Evolutionary conservation across 2,797 vertebrate species (phyloP).

Genomic region (Molossus alvarezi): DNA sequence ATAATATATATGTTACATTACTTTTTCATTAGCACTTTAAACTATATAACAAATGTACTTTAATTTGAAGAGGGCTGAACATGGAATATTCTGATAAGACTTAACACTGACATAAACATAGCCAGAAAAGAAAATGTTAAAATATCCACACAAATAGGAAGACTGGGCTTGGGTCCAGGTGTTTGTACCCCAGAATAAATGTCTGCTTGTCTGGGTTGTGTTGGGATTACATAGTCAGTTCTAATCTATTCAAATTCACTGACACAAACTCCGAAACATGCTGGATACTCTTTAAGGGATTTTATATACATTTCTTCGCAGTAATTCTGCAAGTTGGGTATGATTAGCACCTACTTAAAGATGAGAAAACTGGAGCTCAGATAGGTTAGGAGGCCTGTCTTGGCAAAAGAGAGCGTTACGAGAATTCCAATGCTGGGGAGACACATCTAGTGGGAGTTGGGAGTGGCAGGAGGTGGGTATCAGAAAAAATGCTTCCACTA

Average conservation of each 20-base stretch:
- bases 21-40: conserved; percentile 36
- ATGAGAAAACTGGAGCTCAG: conserved; percentile 9
- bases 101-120: neutral
- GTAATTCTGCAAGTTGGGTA: conserved; percentile 17
- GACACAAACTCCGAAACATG: conserved; percentile 18
- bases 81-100: conserved; percentile 60
- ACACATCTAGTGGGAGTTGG: neutral
- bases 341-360: neutral
- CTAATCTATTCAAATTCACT: conserved; percentile 38
- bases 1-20: neutral
- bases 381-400: neutral
- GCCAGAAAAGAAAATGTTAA: conserved; percentile 64
- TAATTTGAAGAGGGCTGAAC: conserved; percentile 45
- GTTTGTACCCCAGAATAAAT: conserved; percentile 40
- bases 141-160: conserved; percentile 2
- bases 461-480: neutral
- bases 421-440: neutral
- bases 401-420: neutral
- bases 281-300: neutral
- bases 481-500: neutral
- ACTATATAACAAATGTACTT: conserved; percentile 43
- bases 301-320: conserved; percentile 49
- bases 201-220: conserved; percentile 60
- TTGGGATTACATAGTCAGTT: conserved; percentile 58
- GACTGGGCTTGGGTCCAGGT: conserved; percentile 65